Percentiles rank a stretch among this genome's conserved stretches.
phyloP scores from a whole-genome alignment of 2,113 vertebrate genomes.

The Xiphorhynchus elegans region DNA sequence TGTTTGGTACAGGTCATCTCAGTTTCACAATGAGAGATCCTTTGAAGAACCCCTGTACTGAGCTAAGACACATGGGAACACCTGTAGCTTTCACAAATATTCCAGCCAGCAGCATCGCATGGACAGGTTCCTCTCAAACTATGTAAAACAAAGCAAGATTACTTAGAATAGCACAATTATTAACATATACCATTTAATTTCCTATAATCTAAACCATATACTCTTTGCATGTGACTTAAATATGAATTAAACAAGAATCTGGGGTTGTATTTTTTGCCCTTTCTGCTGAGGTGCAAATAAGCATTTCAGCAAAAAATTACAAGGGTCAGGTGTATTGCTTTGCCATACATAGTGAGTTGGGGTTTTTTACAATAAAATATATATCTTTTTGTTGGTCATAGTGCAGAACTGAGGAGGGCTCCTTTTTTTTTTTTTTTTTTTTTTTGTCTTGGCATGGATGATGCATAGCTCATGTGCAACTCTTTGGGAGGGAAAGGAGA shows the following conservation, averaged over 20 bases:
- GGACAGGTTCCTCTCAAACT: not conserved
- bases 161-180: not conserved
- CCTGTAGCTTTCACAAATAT: not conserved
- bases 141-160: not conserved
- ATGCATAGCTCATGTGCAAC: not conserved
- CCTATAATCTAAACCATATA: not conserved
- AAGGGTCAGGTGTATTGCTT: not conserved
- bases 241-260: not conserved
- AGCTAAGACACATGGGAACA: rapidly evolving
- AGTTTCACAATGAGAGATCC: not conserved
- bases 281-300: not conserved
- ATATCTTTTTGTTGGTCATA: not conserved
- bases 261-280: not conserved
- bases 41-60: not conserved
- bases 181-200: not conserved
- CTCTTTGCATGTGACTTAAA: not conserved
- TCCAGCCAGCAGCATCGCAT: not conserved
- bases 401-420: not conserved
- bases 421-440: not conserved
- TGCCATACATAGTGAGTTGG: not conserved
- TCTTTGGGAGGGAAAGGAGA: not conserved
- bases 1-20: not conserved
- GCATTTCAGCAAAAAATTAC: not conserved
- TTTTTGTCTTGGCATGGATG: not conserved
- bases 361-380: not conserved